Percentiles rank a stretch among this genome's conserved stretches.
These are phyloP conservation scores for Paradoxurus hermaphroditus DNA, from an alignment of 2,113 vertebrate genomes.

Conservation along the genomic window DNA sequence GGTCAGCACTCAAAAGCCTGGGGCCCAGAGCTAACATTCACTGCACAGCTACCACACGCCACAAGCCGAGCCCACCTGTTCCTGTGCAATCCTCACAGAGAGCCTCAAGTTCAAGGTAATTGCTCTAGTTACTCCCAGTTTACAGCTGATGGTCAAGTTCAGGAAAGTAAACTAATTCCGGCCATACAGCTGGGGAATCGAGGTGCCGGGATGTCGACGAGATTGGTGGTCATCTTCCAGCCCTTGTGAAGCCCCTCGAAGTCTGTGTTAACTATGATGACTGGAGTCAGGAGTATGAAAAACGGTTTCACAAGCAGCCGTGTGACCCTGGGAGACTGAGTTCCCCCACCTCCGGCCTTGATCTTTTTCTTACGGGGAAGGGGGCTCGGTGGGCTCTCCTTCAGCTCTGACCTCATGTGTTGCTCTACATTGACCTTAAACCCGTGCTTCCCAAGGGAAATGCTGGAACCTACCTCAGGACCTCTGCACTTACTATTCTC, in stretches of 20 bases:
- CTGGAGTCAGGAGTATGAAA: background rate
- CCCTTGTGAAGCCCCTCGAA: background rate
- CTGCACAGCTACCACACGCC: fast-evolving
- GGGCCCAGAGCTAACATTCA: fast-evolving
- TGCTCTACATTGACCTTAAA: background rate
- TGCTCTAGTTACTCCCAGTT: background rate
- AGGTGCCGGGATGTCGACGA: background rate
- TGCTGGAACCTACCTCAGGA: background rate
- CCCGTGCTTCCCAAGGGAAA: background rate
- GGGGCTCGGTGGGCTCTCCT: background rate
- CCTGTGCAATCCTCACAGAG: fast-evolving
- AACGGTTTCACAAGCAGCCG: background rate
- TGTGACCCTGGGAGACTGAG: background rate
- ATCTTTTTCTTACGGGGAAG: background rate
- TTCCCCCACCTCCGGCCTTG: background rate
- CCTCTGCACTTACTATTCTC: background rate
- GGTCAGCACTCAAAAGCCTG: background rate
- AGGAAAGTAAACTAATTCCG: background rate
- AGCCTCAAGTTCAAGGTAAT: background rate
- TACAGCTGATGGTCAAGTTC: background rate
- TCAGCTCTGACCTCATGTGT: background rate
- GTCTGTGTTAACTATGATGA: background rate
- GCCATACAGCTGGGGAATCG: background rate
- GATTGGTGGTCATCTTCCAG: background rate
- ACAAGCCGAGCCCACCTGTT: fast-evolving